A percentile compares a stretch with the other conserved stretches of the same genome.
Evolutionary conservation across 2,113 vertebrate genomes (phyloP).

Genomic region (Thermophis baileyi): DNA sequence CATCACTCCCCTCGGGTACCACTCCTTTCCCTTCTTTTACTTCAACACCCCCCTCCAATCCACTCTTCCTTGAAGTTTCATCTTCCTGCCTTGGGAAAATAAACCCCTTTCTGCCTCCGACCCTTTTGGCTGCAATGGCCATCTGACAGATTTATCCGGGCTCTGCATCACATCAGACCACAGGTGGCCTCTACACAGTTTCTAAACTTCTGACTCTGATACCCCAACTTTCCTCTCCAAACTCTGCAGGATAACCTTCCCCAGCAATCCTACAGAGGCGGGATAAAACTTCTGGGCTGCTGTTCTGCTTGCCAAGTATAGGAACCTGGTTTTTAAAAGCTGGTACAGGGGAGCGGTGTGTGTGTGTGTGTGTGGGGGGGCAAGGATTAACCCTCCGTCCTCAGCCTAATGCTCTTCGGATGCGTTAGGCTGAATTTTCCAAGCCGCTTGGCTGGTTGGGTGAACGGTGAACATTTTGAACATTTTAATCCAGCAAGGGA

Average conservation of each 20-base stretch:
- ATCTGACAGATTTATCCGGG: background rate
- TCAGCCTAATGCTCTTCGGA: background rate
- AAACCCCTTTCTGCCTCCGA: background rate
- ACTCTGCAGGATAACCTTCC: background rate
- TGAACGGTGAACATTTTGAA: background rate
- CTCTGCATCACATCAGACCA: background rate
- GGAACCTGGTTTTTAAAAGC: background rate
- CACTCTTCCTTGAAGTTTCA: background rate
- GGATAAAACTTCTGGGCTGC: background rate
- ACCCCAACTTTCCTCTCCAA: background rate
- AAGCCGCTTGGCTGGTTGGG: background rate
- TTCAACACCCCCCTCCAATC: background rate
- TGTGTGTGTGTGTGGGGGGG: too few species aligned
- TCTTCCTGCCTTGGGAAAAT: background rate
- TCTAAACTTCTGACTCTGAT: background rate
- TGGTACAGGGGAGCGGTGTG: accelerated
- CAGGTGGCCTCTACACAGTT: background rate
- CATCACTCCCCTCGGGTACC: background rate
- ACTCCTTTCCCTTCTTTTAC: background rate
- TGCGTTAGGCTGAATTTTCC: background rate
- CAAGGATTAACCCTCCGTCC: background rate
- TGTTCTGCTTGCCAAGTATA: background rate
- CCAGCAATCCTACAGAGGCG: background rate
- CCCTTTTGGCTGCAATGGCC: background rate
- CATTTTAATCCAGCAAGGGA: background rate